These are phyloP conservation scores for Salminus brasiliensis DNA, from an alignment of 2,113 vertebrate species.

Conservation along the genomic window DNA sequence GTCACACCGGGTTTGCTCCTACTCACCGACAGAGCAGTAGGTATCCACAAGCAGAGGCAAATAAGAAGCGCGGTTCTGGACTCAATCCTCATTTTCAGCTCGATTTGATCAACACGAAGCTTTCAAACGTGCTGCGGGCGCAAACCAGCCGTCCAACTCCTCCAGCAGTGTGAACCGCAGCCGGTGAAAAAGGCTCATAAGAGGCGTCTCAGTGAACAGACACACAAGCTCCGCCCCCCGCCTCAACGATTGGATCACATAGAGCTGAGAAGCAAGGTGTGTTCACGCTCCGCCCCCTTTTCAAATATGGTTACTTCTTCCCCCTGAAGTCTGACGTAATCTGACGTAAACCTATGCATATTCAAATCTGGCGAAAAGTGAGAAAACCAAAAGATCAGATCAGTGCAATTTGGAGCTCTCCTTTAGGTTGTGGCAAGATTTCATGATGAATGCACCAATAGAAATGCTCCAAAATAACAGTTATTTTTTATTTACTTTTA, in stretches of 20 bases:
- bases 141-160: neutral
- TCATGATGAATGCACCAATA: too few relatives aligned
- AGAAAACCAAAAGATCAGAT: too few relatives aligned
- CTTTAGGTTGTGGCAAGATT: too few relatives aligned
- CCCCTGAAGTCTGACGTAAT: neutral
- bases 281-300: neutral
- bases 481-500: too few relatives aligned
- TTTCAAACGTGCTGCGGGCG: too few relatives aligned
- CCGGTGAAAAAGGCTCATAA: neutral
- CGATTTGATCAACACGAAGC: too few relatives aligned
- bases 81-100: constrained; percentile 28
- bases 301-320: constrained; percentile 33
- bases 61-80: constrained; percentile 2
- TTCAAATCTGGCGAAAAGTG: too few relatives aligned
- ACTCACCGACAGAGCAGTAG: constrained; percentile 38
- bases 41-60: constrained; percentile 44
- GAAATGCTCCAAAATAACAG: too few relatives aligned
- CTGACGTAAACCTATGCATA: neutral
- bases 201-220: neutral
- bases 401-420: too few relatives aligned
- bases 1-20: neutral
- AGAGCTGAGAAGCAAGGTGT: too few relatives aligned
- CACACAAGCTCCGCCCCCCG: neutral
- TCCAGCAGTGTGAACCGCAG: neutral
- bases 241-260: constrained; percentile 1